Base-by-base conservation (phyloP, 2,888 invertebrate species). In the Globia sparganii region DNA sequence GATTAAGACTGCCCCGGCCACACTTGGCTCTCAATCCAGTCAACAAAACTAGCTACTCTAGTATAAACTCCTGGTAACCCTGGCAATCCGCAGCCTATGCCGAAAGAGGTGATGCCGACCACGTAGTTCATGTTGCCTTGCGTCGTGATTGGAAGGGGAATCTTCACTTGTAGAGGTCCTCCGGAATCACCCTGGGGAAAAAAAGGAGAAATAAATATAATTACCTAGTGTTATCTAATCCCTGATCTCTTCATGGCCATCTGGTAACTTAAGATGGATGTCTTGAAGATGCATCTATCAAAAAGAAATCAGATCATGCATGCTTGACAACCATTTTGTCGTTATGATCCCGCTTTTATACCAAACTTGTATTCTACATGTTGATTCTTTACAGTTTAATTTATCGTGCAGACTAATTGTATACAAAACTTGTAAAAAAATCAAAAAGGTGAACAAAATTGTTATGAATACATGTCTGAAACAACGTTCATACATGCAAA, bases 161-260 rank as follows among this genome's bases (percentile, higher is more conserved):
- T 91, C 49, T 90, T 89, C 37, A 97, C 91, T 86, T 97, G 95
- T 9, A 98, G 93, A 0, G 98, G 98, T 8, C 98, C 98, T 21
- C 98, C 98, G 4, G 98, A 98, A 92, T 98, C 98, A 68, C 98
- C 98, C 97, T 98, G 92, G 28, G 0, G 0, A 15, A 25, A 34
- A 34, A 11, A 58, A 28, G 92, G 84, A 70, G 21, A 61, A 21
- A 59, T 31, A 59, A 59, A 18, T 9, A n/a, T 59, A 1, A 21
- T 2, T 15, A 58, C 9, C 53, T 9, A 53, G 11, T 58, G 1
- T 58, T 15, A 28, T 15, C 58, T 28, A 4, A 28, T n/a, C 28
- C 28, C 28, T 18, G 6, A 58, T 6, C 1, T 58, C 13, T 15
- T 58, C 15, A 1, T 58, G 58, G 58, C 4, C 53, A 53, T n/a